These are phyloP conservation scores for Phyto melanocephala DNA, from an alignment of 2,888 invertebrate genomes.

Conservation along the genomic window DNA sequence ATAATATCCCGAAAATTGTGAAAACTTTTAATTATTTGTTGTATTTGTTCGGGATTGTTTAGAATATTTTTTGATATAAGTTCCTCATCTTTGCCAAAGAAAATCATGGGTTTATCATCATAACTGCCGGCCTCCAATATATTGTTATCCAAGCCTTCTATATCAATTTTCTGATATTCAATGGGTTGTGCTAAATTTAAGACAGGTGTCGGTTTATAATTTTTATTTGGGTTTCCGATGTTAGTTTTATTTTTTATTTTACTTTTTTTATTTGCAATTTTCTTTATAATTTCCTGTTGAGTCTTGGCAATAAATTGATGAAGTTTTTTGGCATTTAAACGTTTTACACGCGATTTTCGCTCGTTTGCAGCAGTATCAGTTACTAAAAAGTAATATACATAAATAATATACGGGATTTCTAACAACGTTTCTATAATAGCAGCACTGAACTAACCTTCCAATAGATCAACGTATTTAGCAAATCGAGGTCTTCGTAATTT, in stretches of 20 bases:
- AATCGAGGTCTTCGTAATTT: conserved; percentile 71
- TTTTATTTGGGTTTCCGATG: not conserved
- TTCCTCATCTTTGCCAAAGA: conserved; percentile 73
- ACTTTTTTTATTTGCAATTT: conserved; percentile 67
- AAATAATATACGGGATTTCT: too few species aligned
- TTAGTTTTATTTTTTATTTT: conserved; percentile 51
- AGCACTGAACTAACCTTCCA: conserved; percentile 85
- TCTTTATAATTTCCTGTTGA: conserved; percentile 74
- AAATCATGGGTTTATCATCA: conserved; percentile 76
- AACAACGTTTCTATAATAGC: too few species aligned
- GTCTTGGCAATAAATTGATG: conserved; percentile 83
- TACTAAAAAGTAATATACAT: conserved; percentile 79
- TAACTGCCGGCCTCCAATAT: conserved; percentile 72
- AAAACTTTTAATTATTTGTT: conserved; percentile 76
- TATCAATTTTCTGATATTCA: conserved; percentile 75
- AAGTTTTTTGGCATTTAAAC: conserved; percentile 84
- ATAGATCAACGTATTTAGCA: conserved; percentile 84
- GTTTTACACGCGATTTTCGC: conserved; percentile 84
- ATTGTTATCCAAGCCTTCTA: conserved; percentile 73
- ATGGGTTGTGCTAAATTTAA: conserved; percentile 69
- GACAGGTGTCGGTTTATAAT: not conserved
- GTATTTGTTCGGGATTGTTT: conserved; percentile 70
- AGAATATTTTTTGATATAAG: conserved; percentile 67
- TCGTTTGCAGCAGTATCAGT: conserved; percentile 83
- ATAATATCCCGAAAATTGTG: conserved; percentile 75